phyloP scores from a whole-genome alignment of 2,797 vertebrate species.

The Odontamblyopus rebecca region DNA sequence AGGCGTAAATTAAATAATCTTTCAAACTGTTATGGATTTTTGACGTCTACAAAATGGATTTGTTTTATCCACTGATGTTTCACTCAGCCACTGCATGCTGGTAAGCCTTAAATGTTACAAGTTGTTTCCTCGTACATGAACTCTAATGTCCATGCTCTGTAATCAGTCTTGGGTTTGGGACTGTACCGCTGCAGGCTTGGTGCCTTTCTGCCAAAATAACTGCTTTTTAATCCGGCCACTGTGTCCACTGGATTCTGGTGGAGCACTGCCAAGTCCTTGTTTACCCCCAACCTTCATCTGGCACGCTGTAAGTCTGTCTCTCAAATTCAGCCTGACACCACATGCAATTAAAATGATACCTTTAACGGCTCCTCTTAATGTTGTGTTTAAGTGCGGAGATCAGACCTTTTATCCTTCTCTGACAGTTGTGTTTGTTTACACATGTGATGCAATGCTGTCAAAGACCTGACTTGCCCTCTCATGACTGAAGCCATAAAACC shows the following conservation, averaged over 20 bases:
- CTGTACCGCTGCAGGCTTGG: conserved; percentile 33
- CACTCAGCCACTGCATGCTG: conserved; percentile 7
- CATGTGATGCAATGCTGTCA: not conserved
- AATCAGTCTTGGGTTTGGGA: conserved; percentile 51
- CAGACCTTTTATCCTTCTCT: not conserved
- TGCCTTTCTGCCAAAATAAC: conserved; percentile 61
- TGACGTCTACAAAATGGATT: not conserved
- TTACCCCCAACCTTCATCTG: conserved; percentile 70
- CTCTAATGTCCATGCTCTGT: conserved; percentile 29
- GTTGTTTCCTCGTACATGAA: conserved; percentile 15
- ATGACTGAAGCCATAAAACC: not conserved
- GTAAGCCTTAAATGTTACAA: conserved; percentile 22
- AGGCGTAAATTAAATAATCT: conserved; percentile 7
- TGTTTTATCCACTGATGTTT: conserved; percentile 4
- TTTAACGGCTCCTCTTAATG: conserved; percentile 46
- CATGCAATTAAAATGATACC: conserved; percentile 72
- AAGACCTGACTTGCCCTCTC: not conserved
- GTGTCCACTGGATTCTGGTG: conserved; percentile 63
- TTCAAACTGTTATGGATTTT: not conserved
- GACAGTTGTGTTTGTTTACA: not conserved
- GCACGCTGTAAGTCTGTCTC: conserved; percentile 63
- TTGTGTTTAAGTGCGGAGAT: conserved; percentile 26
- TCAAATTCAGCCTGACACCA: conserved; percentile 52
- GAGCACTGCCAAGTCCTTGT: conserved; percentile 69
- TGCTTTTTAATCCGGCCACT: conserved; percentile 63